A percentile compares a stretch with the other conserved stretches of the same genome.
phyloP scores from a whole-genome alignment of 1,140 invertebrate species.

The Stegodyphus mimosarum region DNA sequence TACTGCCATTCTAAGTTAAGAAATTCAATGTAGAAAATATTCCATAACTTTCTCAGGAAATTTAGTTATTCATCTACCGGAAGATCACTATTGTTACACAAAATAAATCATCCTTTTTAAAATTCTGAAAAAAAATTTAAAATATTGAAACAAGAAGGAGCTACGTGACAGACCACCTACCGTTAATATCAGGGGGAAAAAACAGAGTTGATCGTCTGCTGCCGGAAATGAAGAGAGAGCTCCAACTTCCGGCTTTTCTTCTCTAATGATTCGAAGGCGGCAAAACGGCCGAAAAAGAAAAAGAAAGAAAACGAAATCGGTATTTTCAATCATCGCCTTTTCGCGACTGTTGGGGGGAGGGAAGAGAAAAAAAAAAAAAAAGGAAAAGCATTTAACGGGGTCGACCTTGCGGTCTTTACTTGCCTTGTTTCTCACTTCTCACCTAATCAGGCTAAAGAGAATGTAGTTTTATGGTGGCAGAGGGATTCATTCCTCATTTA shows the following conservation, averaged over 20 bases:
- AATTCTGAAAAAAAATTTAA: not conserved
- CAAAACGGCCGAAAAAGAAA: not conserved
- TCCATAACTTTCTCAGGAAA: too few relatives aligned
- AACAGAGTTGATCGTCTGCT: not conserved
- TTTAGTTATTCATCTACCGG: too few relatives aligned
- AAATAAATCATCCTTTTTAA: too few relatives aligned
- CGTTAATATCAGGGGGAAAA: not conserved
- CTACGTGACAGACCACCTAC: conserved; percentile 1
- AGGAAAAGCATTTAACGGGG: not conserved
- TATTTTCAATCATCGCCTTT: conserved; percentile 9
- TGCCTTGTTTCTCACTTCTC: too few relatives aligned
- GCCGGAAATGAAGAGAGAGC: conserved; percentile 14
- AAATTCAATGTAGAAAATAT: too few relatives aligned
- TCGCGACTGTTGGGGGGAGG: not conserved
- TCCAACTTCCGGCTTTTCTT: conserved; percentile 23
- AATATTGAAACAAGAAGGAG: conserved; percentile 3
- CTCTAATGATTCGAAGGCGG: conserved; percentile 17
- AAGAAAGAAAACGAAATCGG: not conserved
- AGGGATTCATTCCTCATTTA: too few relatives aligned
- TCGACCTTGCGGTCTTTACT: not conserved
- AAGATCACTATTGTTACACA: too few relatives aligned
- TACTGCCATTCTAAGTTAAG: too few relatives aligned
- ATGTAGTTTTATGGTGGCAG: too few relatives aligned
- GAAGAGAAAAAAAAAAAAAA: not conserved
- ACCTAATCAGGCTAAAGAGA: not conserved